Base-by-base conservation (phyloP, 2,888 invertebrate species). In the Synanthedon myopaeformis region DNA sequence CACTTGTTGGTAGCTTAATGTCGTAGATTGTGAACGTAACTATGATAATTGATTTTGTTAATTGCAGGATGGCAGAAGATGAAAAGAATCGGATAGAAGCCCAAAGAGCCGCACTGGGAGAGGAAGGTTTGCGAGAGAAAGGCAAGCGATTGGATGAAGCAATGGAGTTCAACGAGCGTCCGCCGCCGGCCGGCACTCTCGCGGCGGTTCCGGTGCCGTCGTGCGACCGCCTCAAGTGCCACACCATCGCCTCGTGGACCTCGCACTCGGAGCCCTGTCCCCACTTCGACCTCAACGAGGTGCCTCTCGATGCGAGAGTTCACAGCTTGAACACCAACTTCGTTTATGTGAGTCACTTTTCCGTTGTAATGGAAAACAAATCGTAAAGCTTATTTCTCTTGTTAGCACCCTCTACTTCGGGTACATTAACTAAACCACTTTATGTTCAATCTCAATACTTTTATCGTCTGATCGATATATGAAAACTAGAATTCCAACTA, bases 291-390 rank as follows among this genome's bases (percentile, higher is more conserved):
- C 79, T 93, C 11, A 74, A 79, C 1, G 82, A 91, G 51, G 76
- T 95, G 50, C 95, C 96, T 0, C 82, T 95, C 17, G 93, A 91
- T 67, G 91, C 95, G 1, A 92, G 94, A 61, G 87, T 95, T 52
- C 94, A 96, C 79, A 91, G 94, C 72, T 82, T 96, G 52, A 92
- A 93, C 61, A 93, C 94, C 2, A 94, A 94, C 77, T 96, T 96
- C 76, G 91, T 95, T 59, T 93, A 94, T 79, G 95, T 96, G 77
- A 89, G 92, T 90, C 23, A 10, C 10, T 10, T 3, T 35, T 35
- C 35, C 35, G 10, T 35, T 35, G 10, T 35, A 35, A 35, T 2
- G 35, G 2, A 35, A 28, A 6, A 2, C 2, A 10, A 35, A 35
- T 10, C 10, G 10, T 10, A 35, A 35, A 35, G 10, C 6, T 35